Conservation (phyloP, 1,140 invertebrate genomes). For the Anadara kagoshimensis region DNA sequence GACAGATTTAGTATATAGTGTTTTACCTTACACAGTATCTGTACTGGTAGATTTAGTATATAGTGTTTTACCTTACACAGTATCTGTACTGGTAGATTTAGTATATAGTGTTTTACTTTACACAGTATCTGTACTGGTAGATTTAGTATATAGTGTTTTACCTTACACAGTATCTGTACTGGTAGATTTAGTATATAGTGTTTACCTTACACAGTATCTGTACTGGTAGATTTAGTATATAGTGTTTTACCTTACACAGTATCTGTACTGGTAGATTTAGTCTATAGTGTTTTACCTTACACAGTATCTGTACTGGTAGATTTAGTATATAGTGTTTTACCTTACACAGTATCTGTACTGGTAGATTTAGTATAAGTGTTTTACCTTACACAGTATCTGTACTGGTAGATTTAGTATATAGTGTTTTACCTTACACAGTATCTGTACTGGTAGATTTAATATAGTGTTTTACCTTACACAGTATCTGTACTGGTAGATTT, state of each 20-base stretch:
- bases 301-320: conserved; percentile 72
- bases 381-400: conserved; percentile 71
- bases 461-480: conserved; percentile 66
- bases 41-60: conserved; percentile 68
- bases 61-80: conserved; percentile 66
- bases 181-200: conserved; percentile 60
- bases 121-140: conserved; percentile 71
- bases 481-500: conserved; percentile 72
- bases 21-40: conserved; percentile 70
- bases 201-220: conserved; percentile 71
- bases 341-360: conserved; percentile 71
- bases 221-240: conserved; percentile 67
- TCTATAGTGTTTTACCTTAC: conserved; percentile 60
- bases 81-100: conserved; percentile 72
- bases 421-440: conserved; percentile 68
- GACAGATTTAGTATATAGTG: not conserved
- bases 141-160: conserved; percentile 58
- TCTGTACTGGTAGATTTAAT: conserved; percentile 70
- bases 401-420: conserved; percentile 67
- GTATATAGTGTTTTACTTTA: conserved; percentile 57
- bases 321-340: conserved; percentile 57
- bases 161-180: conserved; percentile 72
- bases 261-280: conserved; percentile 71
- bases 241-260: conserved; percentile 65
- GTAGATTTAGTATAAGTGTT: conserved; percentile 57